Evolutionary conservation across 2,888 invertebrate species (phyloP), one percentile per base, ranked within the genome.

Genomic region (Rotaria macrura): DNA sequence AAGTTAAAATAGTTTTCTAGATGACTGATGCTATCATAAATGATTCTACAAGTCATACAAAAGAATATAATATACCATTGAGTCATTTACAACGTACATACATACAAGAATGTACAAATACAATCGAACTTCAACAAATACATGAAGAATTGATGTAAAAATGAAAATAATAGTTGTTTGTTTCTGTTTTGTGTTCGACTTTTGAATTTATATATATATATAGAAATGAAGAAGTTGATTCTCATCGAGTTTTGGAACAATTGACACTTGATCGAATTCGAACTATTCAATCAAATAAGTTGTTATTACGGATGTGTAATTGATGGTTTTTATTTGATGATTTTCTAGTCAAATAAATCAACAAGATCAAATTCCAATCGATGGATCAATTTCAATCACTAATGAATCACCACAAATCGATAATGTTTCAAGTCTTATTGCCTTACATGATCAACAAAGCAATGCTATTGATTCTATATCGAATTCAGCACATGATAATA

Each of bases 81-180:
- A 91, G 92, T 83, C 93, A 94, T 89, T 90, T 95, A 86, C 94
- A 94, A 87, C 94, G 93, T 89, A 92, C 91, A 4, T 94, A 94
- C 87, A 92, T 95, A 40, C 91, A 92, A 83, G 91, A 91, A 10
- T 94, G 94, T 88, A 91, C 88, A 23, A 92, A 94, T 90, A 91
- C 90, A 0, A 93, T 92, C 87, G 93, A 93, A 90, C 89, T 94
- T 88, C 94, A 94, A 89, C 93, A 92, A 89, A 94, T 95, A 84
- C 89, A 94, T 10, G 91, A 92, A 87, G 92, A 94, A 83, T 87
- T 90, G 14, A 89, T 89, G 90, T 90, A 88, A 65, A 6, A 65
- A 14, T 17, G 88, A 65, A 20, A 29, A 1, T 9, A 57, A 14
- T 6, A 29, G 29, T 12, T 34, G 14, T 20, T 20, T 34, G 0